Conservation (phyloP, 2,113 vertebrate species). For the Mixornis gularis region DNA sequence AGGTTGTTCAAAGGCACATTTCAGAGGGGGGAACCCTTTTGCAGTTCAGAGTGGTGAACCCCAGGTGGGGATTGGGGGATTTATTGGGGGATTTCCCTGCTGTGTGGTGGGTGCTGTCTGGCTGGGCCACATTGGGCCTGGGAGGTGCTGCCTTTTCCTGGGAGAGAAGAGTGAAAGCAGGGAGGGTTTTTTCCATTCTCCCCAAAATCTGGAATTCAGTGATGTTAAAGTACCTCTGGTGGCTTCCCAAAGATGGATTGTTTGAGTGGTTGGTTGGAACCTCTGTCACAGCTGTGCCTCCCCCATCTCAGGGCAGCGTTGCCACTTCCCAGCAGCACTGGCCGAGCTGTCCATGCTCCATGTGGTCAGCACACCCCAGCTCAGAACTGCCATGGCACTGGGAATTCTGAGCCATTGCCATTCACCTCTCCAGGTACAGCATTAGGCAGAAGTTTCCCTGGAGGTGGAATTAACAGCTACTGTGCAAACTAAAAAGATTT, state of each 20-base stretch:
- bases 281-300: background rate
- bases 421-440: background rate
- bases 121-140: background rate
- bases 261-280: background rate
- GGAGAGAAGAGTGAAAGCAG: background rate
- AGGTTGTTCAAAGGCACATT: background rate
- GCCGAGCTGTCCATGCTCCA: fast-evolving
- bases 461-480: background rate
- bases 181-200: background rate
- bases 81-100: background rate
- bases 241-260: background rate
- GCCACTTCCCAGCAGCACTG: background rate
- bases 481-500: background rate
- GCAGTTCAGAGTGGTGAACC: background rate
- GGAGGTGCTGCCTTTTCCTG: background rate
- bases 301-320: background rate
- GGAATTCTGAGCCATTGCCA: background rate
- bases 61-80: background rate
- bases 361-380: background rate
- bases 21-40: background rate
- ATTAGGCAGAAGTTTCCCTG: background rate
- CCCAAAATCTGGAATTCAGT: background rate
- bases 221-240: background rate
- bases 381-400: background rate
- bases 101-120: background rate